phyloP scores from a whole-genome alignment of 2,888 invertebrate species.

The Apodemia mormo region DNA sequence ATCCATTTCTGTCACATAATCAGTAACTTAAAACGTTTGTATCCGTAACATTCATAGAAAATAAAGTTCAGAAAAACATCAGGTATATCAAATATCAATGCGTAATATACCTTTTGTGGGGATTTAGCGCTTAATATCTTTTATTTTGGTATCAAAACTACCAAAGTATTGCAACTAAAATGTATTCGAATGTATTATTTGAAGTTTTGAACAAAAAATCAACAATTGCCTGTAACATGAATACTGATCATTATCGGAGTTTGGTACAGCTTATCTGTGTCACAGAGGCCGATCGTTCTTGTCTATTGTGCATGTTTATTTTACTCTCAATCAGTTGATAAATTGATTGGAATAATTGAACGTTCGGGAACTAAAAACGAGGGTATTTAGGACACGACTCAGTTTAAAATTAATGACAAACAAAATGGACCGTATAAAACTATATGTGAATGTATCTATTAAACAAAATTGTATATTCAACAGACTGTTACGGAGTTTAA shows the following conservation, averaged over 20 bases:
- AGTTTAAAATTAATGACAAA: background rate
- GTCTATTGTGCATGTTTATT: conserved; percentile 62
- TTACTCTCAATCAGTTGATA: conserved; percentile 61
- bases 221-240: conserved; percentile 74
- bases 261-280: conserved; percentile 68
- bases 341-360: conserved; percentile 36
- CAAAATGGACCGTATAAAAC: background rate
- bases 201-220: conserved; percentile 52
- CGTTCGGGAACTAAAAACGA: conserved; percentile 11
- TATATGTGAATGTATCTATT: too few relatives aligned
- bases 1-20: conserved; percentile 46
- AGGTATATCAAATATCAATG: conserved; percentile 75
- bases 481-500: too few relatives aligned
- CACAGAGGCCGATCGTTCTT: conserved; percentile 62
- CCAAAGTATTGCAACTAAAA: conserved; percentile 67
- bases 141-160: conserved; percentile 61
- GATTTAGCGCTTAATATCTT: conserved; percentile 65
- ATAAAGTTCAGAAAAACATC: conserved; percentile 60
- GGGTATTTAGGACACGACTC: conserved; percentile 2
- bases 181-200: conserved; percentile 70
- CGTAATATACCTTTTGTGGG: conserved; percentile 72
- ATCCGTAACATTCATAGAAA: conserved; percentile 45
- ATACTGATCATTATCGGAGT: conserved; percentile 76
- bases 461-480: too few relatives aligned
- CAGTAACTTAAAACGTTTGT: conserved; percentile 59